Percentiles rank a stretch among this genome's conserved stretches.
These are phyloP conservation scores for Crotalus viridis DNA, from an alignment of 2,113 vertebrate species.

Conservation along the genomic window DNA sequence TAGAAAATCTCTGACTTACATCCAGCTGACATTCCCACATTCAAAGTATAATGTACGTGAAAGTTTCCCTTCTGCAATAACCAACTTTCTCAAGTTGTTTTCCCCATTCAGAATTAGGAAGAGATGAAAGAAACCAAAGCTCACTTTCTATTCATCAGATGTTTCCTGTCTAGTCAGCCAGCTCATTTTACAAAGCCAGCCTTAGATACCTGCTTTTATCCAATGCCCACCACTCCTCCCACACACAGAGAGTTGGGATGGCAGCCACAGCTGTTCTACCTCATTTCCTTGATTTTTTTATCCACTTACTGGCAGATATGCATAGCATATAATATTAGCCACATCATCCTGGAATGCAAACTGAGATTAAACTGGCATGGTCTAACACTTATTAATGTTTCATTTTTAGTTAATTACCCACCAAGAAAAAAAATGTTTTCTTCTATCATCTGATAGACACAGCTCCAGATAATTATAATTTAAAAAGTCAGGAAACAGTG, in stretches of 20 bases:
- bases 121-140: not conserved
- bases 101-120: not conserved
- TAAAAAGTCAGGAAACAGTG: conserved; percentile 13
- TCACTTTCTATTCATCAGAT: not conserved
- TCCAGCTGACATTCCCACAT: not conserved
- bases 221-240: not conserved
- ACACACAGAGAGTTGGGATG: conserved; percentile 2
- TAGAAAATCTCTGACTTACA: not conserved
- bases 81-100: not conserved
- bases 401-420: conserved; percentile 25
- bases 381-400: not conserved
- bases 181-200: not conserved
- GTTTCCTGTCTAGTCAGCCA: not conserved
- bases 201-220: not conserved
- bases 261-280: not conserved
- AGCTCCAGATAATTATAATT: not conserved
- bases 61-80: not conserved
- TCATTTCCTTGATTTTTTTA: not conserved
- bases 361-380: conserved; percentile 24
- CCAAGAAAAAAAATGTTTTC: conserved; percentile 33
- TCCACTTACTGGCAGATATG: not conserved
- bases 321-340: not conserved
- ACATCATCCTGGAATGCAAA: conserved; percentile 24
- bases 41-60: not conserved
- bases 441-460: conserved; percentile 29